These are phyloP conservation scores for Troides aeacus DNA, from an alignment of 2,888 invertebrate species.

Conservation along the genomic window DNA sequence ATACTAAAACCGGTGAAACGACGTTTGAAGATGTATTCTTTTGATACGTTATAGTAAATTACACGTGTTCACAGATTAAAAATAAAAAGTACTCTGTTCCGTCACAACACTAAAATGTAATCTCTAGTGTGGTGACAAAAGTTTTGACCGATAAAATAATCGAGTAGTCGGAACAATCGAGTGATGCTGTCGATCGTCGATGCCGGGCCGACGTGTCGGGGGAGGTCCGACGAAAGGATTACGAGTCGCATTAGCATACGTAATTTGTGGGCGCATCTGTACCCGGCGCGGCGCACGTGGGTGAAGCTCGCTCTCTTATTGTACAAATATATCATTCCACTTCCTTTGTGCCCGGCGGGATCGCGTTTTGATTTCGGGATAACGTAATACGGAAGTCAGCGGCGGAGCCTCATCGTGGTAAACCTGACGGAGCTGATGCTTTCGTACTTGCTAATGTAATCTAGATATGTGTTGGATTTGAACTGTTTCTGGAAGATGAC, in stretches of 20 bases:
- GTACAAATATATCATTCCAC: constrained; percentile 40
- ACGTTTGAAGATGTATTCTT: too few relatives aligned
- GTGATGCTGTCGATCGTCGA: constrained; percentile 64
- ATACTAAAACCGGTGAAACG: too few relatives aligned
- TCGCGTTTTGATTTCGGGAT: constrained; percentile 25
- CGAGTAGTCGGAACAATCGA: constrained; percentile 35
- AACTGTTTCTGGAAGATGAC: too few relatives aligned
- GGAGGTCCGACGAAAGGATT: constrained; percentile 77
- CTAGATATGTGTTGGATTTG: too few relatives aligned
- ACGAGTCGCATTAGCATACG: constrained; percentile 74
- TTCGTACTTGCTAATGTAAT: not conserved
- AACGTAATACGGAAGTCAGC: constrained; percentile 42
- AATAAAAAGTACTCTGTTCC: too few relatives aligned
- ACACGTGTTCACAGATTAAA: too few relatives aligned
- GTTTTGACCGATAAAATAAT: not conserved
- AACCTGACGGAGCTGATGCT: not conserved
- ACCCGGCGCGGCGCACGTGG: constrained; percentile 35
- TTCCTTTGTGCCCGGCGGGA: constrained; percentile 30
- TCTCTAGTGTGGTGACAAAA: too few relatives aligned
- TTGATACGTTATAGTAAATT: too few relatives aligned
- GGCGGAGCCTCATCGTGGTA: constrained; percentile 49
- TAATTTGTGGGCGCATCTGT: constrained; percentile 51
- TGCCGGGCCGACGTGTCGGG: constrained; percentile 53
- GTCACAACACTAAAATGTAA: too few relatives aligned
- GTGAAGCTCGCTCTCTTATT: constrained; percentile 53